phyloP scores from a whole-genome alignment of 2,888 invertebrate genomes.

The Acheta domesticus region DNA sequence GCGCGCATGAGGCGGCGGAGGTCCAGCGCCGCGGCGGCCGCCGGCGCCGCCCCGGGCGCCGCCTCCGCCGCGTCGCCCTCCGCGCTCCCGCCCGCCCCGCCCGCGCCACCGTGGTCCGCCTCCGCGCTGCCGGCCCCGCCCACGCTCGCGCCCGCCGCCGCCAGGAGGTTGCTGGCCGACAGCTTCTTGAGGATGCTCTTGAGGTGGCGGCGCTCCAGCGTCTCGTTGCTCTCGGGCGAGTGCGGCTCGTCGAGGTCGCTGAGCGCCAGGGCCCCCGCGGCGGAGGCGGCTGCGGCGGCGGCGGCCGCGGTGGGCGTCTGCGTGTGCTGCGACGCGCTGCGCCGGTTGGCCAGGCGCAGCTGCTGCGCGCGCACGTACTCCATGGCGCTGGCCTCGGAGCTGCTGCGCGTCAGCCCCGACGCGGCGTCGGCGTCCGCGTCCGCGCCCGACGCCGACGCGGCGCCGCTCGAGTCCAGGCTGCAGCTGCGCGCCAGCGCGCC shows the following conservation, averaged over 20 bases:
- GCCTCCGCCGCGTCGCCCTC: conserved; percentile 23
- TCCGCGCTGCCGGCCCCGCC: conserved; percentile 33
- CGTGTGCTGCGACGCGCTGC: background rate
- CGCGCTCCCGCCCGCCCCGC: conserved; percentile 22
- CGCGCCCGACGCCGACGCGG: background rate
- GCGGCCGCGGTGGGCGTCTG: background rate
- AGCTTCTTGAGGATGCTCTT: conserved; percentile 83
- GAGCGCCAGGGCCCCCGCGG: background rate
- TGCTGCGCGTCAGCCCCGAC: conserved; percentile 64
- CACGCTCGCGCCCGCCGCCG: conserved; percentile 31
- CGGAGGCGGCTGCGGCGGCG: background rate
- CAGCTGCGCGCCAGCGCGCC: conserved; percentile 74
- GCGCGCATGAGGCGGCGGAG: conserved; percentile 70
- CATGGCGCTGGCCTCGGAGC: conserved; percentile 78
- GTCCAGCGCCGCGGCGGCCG: conserved; percentile 47
- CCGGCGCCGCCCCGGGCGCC: conserved; percentile 19
- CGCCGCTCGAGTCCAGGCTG: conserved; percentile 66
- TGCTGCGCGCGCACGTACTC: conserved; percentile 48
- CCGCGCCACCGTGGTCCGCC: conserved; percentile 34
- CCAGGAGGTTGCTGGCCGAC: conserved; percentile 61
- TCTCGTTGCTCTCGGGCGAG: conserved; percentile 72
- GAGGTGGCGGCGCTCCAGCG: conserved; percentile 72
- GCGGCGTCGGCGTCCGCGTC: conserved; percentile 21
- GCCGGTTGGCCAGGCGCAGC: conserved; percentile 22
- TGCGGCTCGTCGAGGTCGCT: conserved; percentile 18